Base-by-base conservation (phyloP, 2,797 vertebrate genomes). In the Margarornis squamiger region DNA sequence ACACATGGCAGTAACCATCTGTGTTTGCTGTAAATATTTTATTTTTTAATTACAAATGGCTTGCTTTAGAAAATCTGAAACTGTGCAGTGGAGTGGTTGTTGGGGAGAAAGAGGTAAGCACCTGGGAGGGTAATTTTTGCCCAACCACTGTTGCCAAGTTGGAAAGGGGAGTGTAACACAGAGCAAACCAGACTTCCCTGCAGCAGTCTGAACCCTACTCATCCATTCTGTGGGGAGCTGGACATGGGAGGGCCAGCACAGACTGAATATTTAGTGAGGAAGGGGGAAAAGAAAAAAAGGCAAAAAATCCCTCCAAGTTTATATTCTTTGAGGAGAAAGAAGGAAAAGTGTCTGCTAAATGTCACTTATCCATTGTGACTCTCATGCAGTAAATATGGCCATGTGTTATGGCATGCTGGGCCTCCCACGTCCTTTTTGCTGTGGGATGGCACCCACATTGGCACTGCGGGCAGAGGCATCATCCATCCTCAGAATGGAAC, bases 11-110 rank as follows among this genome's bases (percentile, higher is more conserved):
- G 81, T 82, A 95, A 88, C 92, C 95, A 96, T 96, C 94, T 97
- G 95, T 96, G 93, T 97, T 97, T 96, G 86, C 92, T 95, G 94
- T 96, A 95, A 96, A 96, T 96, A 96, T 97, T 96, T 94, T 88
- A 78, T 54, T 95, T 97, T 95, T 96, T 92, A 90, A 95, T 97
- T 97, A 58, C 88, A 96, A 96, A 88, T 86, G 86, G n/a, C 70
- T 95, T 66, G 80, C 72, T 95, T 73, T 92, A 78, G 91, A 86
- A 91, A 54, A 81, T 63, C 48, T 75, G 38, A 66, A 65, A 36
- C 1, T 2, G 3, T 63, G 43, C 59, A 23, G 29, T 72, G 83
- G 52, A 27, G 66, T 88, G 52, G 34, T 46, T 81, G 36, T 68
- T 59, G 71, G 43, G n/a, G 29, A 48, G 55, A 75, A 59, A 71